These are phyloP conservation scores for Styela plicata DNA, from an alignment of 23 tunicate genomes.

Conservation along the genomic window DNA sequence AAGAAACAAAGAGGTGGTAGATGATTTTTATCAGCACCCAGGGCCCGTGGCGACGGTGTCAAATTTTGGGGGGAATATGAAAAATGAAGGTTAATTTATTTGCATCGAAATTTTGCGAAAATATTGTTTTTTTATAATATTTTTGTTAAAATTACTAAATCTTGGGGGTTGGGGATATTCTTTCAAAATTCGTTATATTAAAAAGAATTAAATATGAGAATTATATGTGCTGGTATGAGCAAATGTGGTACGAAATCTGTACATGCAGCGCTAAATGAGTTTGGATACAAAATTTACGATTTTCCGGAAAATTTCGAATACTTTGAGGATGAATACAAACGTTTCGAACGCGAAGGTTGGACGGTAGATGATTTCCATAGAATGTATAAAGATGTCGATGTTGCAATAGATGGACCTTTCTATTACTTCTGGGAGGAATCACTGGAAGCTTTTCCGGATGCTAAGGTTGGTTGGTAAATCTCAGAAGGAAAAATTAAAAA, in stretches of 20 bases:
- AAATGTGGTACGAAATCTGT: slow-evolving; percentile 51
- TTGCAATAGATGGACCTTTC: slow-evolving; percentile 30
- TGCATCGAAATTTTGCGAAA: no score
- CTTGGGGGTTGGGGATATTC: no score
- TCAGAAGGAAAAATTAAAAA: no score
- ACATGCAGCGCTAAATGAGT: slow-evolving; percentile 10
- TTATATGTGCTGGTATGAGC: slow-evolving; percentile 34
- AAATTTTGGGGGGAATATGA: no score
- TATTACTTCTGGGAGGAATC: slow-evolving; percentile 48
- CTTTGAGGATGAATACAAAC: slow-evolving; percentile 24
- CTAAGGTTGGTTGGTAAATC: slow-evolving; percentile 34
- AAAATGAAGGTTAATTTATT: no score
- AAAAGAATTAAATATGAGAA: slow-evolving; percentile 10
- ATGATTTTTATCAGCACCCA: no score
- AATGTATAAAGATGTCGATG: slow-evolving; percentile 42
- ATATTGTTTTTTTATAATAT: no score
- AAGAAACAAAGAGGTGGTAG: no score
- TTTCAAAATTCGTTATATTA: no score
- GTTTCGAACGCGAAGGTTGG: slow-evolving; percentile 13
- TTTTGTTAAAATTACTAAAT: no score
- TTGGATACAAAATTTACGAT: slow-evolving; percentile 35
- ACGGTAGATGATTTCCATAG: slow-evolving; percentile 25
- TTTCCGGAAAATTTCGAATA: slow-evolving; percentile 28
- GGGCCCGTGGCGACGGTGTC: no score
- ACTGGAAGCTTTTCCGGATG: slow-evolving; percentile 26